Evolutionary conservation across 2,113 vertebrate genomes (phyloP).

Genomic region (Gallinago media): DNA sequence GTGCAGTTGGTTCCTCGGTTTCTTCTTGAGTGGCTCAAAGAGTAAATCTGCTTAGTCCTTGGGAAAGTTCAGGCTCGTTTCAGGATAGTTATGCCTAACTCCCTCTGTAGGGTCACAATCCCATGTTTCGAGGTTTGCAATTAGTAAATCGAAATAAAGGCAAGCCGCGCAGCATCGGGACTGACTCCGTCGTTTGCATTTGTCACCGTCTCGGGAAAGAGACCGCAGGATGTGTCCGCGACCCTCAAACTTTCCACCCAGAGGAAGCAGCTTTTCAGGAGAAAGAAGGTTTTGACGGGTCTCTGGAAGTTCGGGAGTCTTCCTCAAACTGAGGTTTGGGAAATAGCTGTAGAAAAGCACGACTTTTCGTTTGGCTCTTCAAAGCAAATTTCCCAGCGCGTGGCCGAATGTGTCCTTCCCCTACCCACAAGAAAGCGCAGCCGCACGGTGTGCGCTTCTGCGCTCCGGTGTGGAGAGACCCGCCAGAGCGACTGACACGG

Average conservation of each 20-base stretch:
- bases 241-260: neutral
- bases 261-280: neutral
- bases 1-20: neutral
- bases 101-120: neutral
- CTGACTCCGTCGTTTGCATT: neutral
- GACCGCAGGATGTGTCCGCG: neutral
- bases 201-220: neutral
- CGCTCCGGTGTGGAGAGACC: neutral
- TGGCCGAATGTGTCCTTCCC: neutral
- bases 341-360: fast-evolving
- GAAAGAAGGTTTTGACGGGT: neutral
- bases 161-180: neutral
- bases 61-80: neutral
- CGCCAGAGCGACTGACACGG: too few species aligned
- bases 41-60: neutral
- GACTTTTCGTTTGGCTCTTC: neutral
- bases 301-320: neutral
- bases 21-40: neutral
- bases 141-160: neutral
- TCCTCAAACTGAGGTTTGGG: neutral
- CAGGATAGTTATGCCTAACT: neutral
- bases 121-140: neutral
- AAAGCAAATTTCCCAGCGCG: fast-evolving
- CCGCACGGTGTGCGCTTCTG: neutral
- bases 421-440: neutral